Evolutionary conservation across 2,113 vertebrate species (phyloP), one percentile per base, ranked within the genome.

Genomic region (Etheostoma spectabile): DNA sequence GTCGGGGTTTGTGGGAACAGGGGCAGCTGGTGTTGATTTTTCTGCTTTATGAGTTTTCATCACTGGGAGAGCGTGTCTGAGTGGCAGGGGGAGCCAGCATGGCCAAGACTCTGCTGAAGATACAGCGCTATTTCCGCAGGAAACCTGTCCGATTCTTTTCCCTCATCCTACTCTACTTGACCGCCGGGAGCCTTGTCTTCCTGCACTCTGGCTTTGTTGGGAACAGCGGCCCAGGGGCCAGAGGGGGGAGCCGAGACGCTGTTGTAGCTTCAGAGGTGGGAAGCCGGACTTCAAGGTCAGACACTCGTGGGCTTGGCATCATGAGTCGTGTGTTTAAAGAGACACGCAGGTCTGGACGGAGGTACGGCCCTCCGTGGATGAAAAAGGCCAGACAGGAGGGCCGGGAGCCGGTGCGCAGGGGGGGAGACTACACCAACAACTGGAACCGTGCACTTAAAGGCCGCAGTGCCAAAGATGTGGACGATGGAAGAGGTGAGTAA

Each of bases 111-210:
- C 91, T 97, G 95, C 91, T 97, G 63, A 99, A 96, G 87, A 96
- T 99, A 91, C 98, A 99, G 90, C 96, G 97, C 67, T 99, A 96
- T 83, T 97, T 99, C 90, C 95, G 96, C 82, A 93, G 97, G 74
- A 98, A 95, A 78, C 98, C 98, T 0, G 84, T 99, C 56, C 96
- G 97, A 10, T 98, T 99, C 94, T 97, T 99, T 85, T 96, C 97
- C 2, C 95, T 99, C 88, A 95, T 99, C 90, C 96, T 97, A 19
- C 95, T 99, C 67, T 99, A 99, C 94, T 91, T 99, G 94, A 97
- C 95, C 0, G 98, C 98, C 0, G 98, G 98, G 21, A 99, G 97
- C 80, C 91, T 99, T 4, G 96, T 98, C 62, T 97, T 99, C 91
- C 95, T 99, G 11, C 97, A 99, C 60, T 92, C 98, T 0, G 96